Evolutionary conservation across 2,888 invertebrate genomes (phyloP), one percentile per base, ranked within the genome.

Genomic region (Catonia carolina): DNA sequence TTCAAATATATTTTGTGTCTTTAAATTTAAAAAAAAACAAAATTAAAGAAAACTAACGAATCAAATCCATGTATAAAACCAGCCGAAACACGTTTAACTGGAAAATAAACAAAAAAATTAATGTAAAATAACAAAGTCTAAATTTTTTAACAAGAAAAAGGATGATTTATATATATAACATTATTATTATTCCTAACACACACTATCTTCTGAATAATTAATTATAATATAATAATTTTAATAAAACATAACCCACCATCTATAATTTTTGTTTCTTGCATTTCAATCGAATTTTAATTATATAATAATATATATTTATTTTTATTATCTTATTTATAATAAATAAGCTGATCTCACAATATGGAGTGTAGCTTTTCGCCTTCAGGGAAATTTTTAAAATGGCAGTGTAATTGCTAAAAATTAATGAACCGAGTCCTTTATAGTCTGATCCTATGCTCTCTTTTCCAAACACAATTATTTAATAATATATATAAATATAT

Each of bases 391-490:
- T 61, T n/a, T n/a, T 55, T 59, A 61, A 35, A 27, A 62, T 63
- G 63, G 63, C 63, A 63, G 63, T 63, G 63, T 62, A 62, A 59
- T 63, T 60, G 63, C 63, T 63, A 63, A 61, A 61, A 61, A 57
- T 58, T 52, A 59, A 56, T 56, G 53, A 50, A 35, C 31, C 49
- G 27, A 6, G 4, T 8, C 8, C 8, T 6, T 27, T 27, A 27
- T 27, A 27, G 27, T 27, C 27, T 27, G 27, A 27, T 27, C 27
- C 27, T 27, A 6, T 27, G 27, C 42, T 18, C 42, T 41, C n/a
- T 45, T 45, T 45, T 45, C 23, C 20, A 23, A 45, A 22, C 42
- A 42, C 42, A 42, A n/a, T 17, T 42, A 12, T 17, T 39, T 18
- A 42, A 42, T 42, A 42, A 10, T 45, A 22, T 8, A 7, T 10